phyloP scores from a whole-genome alignment of 2,113 vertebrate species.

The Zosterops borbonicus region DNA sequence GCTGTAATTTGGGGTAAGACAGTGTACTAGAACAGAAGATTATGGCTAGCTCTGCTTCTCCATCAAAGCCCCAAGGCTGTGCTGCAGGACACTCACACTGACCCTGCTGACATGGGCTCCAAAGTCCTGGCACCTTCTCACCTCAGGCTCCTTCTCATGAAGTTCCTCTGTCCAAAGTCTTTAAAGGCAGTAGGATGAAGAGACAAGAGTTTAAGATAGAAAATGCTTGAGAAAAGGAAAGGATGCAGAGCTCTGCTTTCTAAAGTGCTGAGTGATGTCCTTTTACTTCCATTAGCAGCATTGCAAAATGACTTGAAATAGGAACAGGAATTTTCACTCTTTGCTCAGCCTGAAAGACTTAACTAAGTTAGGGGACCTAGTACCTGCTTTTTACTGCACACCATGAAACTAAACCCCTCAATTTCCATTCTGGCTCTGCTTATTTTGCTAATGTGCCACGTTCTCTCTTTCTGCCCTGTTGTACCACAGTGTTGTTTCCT shows the following conservation, averaged over 20 bases:
- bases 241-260: not conserved
- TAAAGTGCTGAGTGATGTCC: not conserved
- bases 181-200: not conserved
- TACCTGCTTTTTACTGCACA: not conserved
- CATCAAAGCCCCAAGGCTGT: not conserved
- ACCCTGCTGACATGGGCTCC: rapidly evolving
- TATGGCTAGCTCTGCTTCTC: not conserved
- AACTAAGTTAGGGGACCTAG: not conserved
- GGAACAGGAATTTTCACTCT: not conserved
- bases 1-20: not conserved
- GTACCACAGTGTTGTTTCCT: not conserved
- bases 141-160: not conserved
- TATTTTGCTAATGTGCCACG: not conserved
- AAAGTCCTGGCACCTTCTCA: not conserved
- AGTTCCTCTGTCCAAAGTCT: not conserved
- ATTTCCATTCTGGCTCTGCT: not conserved
- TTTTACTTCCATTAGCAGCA: not conserved
- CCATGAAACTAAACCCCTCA: not conserved
- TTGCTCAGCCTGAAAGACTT: not conserved
- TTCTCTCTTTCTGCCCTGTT: not conserved
- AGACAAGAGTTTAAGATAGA: not conserved
- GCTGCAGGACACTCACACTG: not conserved
- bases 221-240: not conserved
- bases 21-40: not conserved
- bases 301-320: not conserved